phyloP scores from a whole-genome alignment of 2,888 invertebrate species.

The Drosophila cognata region DNA sequence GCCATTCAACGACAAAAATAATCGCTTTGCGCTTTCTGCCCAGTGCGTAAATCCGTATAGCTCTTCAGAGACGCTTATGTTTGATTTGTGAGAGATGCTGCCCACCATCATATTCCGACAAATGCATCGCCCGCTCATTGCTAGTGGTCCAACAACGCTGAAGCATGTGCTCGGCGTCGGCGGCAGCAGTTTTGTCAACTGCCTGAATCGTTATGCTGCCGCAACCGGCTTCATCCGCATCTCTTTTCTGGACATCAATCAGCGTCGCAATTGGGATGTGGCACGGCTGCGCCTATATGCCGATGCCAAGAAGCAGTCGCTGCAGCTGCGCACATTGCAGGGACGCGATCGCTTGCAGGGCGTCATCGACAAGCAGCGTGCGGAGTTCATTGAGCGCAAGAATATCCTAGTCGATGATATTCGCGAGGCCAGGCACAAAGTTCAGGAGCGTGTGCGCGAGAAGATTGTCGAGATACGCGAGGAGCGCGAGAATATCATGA shows the following conservation, averaged over 20 bases:
- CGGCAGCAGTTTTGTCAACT: conserved; percentile 77
- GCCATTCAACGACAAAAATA: conserved; percentile 31
- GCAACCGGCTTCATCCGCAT: conserved; percentile 84
- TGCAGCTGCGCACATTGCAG: conserved; percentile 84
- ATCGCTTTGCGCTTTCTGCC: conserved; percentile 16
- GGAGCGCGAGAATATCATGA: conserved; percentile 93
- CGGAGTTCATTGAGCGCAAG: conserved; percentile 87
- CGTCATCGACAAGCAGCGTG: conserved; percentile 88
- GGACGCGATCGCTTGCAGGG: conserved; percentile 86
- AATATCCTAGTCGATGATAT: conserved; percentile 89
- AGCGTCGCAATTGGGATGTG: conserved; percentile 83
- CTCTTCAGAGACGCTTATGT: conserved; percentile 10
- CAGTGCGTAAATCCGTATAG: conserved; percentile 30
- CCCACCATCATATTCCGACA: conserved; percentile 83
- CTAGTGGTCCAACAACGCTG: conserved; percentile 74
- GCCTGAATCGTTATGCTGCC: conserved; percentile 83
- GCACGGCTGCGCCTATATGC: conserved; percentile 82
- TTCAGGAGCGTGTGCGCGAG: conserved; percentile 90
- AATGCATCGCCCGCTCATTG: conserved; percentile 73
- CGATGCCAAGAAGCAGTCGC: conserved; percentile 80
- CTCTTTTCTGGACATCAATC: conserved; percentile 82
- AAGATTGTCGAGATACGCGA: conserved; percentile 88
- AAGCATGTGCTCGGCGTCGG: conserved; percentile 72
- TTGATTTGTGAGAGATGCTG: conserved; percentile 68
- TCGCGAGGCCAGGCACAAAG: conserved; percentile 89